Base-by-base conservation (phyloP, 1,140 invertebrate species). In the Drosophila willistoni region DNA sequence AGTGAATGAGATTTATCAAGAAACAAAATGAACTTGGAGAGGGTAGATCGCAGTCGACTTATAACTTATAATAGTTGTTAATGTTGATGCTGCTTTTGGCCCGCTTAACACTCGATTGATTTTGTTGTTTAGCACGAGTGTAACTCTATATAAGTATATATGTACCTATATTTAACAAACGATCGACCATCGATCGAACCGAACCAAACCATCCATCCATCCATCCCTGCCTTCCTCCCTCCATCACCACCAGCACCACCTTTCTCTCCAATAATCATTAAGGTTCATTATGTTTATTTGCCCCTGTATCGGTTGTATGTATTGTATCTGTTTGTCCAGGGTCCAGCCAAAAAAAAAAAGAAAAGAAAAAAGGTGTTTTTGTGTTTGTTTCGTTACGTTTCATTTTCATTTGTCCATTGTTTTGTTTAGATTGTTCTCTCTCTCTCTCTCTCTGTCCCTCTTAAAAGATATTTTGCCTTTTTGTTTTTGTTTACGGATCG, bases 101-200 rank as follows among this genome's bases (percentile, higher is more conserved):
- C 77, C 79, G 84, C 83, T 87, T 87, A 87, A 87, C 84, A 87
- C 83, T 89, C 79, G 79, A 87, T 87, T 87, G 83, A 80, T 83
- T 87, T 89, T 83, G 77, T 87, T 86, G 82, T 79, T 86, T 86
- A 87, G 82, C 82, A 87, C 82, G 85, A 87, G 66, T 77, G 62
- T 33, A 42, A 54, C 65, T 66, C 57, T 25, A 51, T 12, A 47
- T 47, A 44, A n/a, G 6, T 29, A 29, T 7, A 29, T 29, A 29
- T 7, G 0, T 29, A 29, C 1, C 0, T 42, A 42, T 14, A 22
- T 51, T 22, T 19, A 51, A 51, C 17, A 51, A 64, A 54, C 55
- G 57, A 51, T 71, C 59, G 36, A 39, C 36, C 61, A 71, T 67
- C 66, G 22, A 64, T 44, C 64, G 64, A 65, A 73, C 59, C 22